Evolutionary conservation across 2,113 vertebrate genomes (phyloP), one percentile per base, ranked within the genome.

Genomic region (Macaca nemestrina): DNA sequence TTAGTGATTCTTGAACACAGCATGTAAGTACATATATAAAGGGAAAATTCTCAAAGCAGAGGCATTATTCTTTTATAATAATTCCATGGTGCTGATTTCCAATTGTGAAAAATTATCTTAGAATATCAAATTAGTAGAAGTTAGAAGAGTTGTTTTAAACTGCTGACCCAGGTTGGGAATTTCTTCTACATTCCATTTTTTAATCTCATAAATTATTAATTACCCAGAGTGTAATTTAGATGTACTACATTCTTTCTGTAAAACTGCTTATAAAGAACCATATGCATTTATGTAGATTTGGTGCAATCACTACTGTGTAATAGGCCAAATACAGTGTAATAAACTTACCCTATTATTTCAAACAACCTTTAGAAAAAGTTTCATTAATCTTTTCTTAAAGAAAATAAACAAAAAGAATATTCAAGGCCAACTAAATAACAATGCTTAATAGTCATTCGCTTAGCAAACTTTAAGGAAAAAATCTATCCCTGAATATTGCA

Each of bases 131-230:
- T 92, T 90, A 92, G 30, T 48, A 84, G 16, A 25, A 76, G 23
- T 70, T 92, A 84, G 17, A 88, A 67, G 11, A 6, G 23, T 82
- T 85, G 22, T 50, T 82, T 67, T 55, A 96, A 52, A 57, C 16
- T 85, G 16, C 2, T 92, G 35, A 48, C 20, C 0, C 59, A 79
- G 52, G 3, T 25, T 90, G 20, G 1, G 17, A 83, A 79, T 81
- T 87, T 85, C 7, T 40, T 8, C n/a, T 86, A 67, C 1, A 94
- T 2, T 14, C 14, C 67, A 70, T 72, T 95, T 64, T 92, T 45
- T 90, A 93, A 93, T 73, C 23, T 97, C 38, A 82, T 16, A 94
- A 85, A 86, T 64, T 92, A 57, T 20, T 95, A 91, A 79, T 38
- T 73, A 61, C 6, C 5, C 18, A 40, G 20, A 64, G 0, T 90